Conservation (phyloP, 2,888 invertebrate genomes). For the Oscheius sp. region DNA sequence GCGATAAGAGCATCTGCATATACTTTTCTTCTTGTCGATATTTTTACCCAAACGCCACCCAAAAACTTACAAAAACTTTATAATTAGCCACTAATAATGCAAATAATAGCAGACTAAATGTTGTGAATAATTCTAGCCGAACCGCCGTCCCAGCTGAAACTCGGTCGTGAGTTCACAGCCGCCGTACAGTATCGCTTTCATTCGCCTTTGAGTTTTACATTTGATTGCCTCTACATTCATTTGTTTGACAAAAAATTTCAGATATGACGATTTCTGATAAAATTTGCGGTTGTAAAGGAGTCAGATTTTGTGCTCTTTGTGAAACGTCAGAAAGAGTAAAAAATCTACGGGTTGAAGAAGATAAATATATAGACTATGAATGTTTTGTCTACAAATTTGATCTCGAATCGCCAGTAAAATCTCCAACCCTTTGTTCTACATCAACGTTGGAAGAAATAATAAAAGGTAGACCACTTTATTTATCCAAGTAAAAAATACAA, state of each 20-base stretch:
- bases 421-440: conserved; percentile 34
- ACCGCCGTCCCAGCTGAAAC: background rate
- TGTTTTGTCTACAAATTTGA: conserved; percentile 44
- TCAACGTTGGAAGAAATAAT: conserved; percentile 47
- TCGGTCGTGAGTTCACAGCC: background rate
- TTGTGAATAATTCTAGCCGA: background rate
- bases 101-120: background rate
- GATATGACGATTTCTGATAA: background rate
- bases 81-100: too few species aligned
- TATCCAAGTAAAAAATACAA: background rate
- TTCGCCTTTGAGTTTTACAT: too few species aligned
- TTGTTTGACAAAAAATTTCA: background rate
- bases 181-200: background rate
- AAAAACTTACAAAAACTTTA: too few species aligned
- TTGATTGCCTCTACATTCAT: too few species aligned
- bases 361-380: conserved; percentile 41
- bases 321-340: conserved; percentile 77
- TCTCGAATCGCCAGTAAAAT: conserved; percentile 33
- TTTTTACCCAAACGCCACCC: too few species aligned
- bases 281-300: conserved; percentile 92
- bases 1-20: too few species aligned
- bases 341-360: conserved; percentile 46
- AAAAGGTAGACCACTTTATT: conserved; percentile 25
- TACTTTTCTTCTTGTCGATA: too few species aligned
- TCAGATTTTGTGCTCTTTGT: conserved; percentile 86